Evolutionary conservation across 2,888 invertebrate genomes (phyloP).

Genomic region (Drosophila koepferae): DNA sequence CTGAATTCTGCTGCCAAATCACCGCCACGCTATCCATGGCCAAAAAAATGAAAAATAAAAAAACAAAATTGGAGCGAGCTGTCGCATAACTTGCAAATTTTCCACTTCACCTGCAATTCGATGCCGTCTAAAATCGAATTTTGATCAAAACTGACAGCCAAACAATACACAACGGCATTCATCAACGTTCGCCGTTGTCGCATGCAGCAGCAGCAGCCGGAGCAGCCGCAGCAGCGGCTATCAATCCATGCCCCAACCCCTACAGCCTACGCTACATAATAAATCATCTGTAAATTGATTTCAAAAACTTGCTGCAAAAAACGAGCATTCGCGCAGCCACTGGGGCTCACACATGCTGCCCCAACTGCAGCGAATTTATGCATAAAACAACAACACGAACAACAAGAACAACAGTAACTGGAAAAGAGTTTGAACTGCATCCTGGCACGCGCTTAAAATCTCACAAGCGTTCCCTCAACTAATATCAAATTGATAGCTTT

Average conservation of each 20-base stretch:
- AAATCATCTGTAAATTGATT: conserved; percentile 79
- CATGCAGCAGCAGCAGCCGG: conserved; percentile 57
- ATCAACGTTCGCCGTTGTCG: conserved; percentile 71
- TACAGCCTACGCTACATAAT: conserved; percentile 55
- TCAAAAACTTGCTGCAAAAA: conserved; percentile 61
- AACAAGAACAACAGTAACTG: conserved; percentile 8
- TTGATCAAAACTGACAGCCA: conserved; percentile 73
- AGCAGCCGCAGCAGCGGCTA: conserved; percentile 33
- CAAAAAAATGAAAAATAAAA: conserved; percentile 9
- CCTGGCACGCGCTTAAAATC: conserved; percentile 58
- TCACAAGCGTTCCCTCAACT: conserved; percentile 59
- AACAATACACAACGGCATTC: conserved; percentile 78
- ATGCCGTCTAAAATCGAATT: conserved; percentile 53
- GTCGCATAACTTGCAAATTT: conserved; percentile 76
- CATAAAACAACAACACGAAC: conserved; percentile 22
- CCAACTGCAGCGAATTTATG: conserved; percentile 12
- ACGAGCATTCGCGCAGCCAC: conserved; percentile 39
- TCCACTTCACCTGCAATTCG: conserved; percentile 71
- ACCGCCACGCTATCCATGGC: conserved; percentile 13
- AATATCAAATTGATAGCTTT: conserved; percentile 83
- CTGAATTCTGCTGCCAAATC: conserved; percentile 42
- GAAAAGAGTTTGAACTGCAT: conserved; percentile 40
- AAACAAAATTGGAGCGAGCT: conserved; percentile 32
- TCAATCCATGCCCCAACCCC: conserved; percentile 2
- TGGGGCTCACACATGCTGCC: conserved; percentile 40